These are phyloP conservation scores for Acanthopagrus latus DNA, from an alignment of 2,797 vertebrate species.

Conservation along the genomic window DNA sequence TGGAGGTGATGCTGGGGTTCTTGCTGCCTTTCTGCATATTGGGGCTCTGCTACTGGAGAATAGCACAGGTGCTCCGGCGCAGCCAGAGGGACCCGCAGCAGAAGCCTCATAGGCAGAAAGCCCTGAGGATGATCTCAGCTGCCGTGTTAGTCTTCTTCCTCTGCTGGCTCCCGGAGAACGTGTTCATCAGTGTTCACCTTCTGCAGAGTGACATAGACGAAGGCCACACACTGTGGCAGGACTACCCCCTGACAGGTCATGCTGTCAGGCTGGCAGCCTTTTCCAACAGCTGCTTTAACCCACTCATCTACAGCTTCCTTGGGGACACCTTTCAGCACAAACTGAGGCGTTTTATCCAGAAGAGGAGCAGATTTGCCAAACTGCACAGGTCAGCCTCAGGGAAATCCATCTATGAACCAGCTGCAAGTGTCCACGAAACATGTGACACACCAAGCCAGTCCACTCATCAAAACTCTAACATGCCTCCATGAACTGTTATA, in stretches of 20 bases:
- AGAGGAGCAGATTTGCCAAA: slow-evolving; percentile 82
- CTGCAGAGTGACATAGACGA: slow-evolving; percentile 81
- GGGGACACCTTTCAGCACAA: slow-evolving; percentile 92
- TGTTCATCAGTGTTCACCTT: slow-evolving; percentile 90
- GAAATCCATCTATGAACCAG: slow-evolving; percentile 11
- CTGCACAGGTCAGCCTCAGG: slow-evolving; percentile 74
- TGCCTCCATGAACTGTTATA: slow-evolving; percentile 14
- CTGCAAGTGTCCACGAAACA: not conserved
- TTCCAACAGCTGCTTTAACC: slow-evolving; percentile 95
- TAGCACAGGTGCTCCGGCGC: slow-evolving; percentile 83
- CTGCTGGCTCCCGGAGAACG: slow-evolving; percentile 94
- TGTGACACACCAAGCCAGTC: not conserved
- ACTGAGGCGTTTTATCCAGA: slow-evolving; percentile 87
- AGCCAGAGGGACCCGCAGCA: slow-evolving; percentile 77
- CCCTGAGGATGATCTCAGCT: slow-evolving; percentile 91
- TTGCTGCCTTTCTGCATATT: slow-evolving; percentile 91
- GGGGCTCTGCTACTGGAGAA: slow-evolving; percentile 91
- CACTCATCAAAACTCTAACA: slow-evolving; percentile 7
- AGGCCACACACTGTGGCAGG: slow-evolving; percentile 86
- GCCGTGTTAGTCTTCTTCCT: slow-evolving; percentile 94
- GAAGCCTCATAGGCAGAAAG: slow-evolving; percentile 87
- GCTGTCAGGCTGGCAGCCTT: slow-evolving; percentile 93
- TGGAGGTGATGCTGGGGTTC: slow-evolving; percentile 93
- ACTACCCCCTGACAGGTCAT: slow-evolving; percentile 90
- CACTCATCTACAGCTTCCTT: slow-evolving; percentile 93